Evolutionary conservation across 2,888 invertebrate genomes (phyloP), one percentile per base, ranked within the genome.

Genomic region (Agelastica alni): DNA sequence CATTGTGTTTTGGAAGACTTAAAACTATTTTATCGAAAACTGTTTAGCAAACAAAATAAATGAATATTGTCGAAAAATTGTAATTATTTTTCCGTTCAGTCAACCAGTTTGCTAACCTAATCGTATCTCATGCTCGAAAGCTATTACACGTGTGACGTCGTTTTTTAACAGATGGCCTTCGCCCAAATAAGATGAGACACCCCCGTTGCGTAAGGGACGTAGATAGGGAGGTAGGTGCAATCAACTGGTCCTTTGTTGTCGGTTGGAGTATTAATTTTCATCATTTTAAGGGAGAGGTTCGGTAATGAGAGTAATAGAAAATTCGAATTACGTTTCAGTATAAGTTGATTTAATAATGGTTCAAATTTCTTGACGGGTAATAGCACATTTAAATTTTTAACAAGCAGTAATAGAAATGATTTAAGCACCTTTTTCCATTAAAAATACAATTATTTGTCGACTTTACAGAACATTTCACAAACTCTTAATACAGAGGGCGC

Each of bases 231-330:
- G 30, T 16, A 17, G 20, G 10, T 16, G 26, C 16, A 26, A 43
- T 28, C 28, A n/a, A 16, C 18, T 13, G 9, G 43, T 9, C 17
- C 31, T 43, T 43, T 43, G 43, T 43, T 30, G 43, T 43, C 43
- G 14, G 43, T 13, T 16, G 30, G 20, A 7, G 37, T 20, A 39
- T 39, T 39, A 39, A 39, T 39, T 39, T 39, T 39, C 37, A 39
- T 39, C 37, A 39, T 39, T 39, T 39, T n/a, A 16, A 30, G 43
- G 43, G 43, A 6, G 43, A 36, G 36, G 36, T 36, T 4, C 36
- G 12, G 16, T 16, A 13, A 36, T 36, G 36, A 36, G 13, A 4
- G 31, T 22, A 17, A 43, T 10, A 31, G 31, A 43, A 43, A 43
- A 14, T 43, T 30, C 20, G 9, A 16, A 16, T 36, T 16, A 36